phyloP scores from a whole-genome alignment of 2,888 invertebrate genomes.

The Amiota minor region DNA sequence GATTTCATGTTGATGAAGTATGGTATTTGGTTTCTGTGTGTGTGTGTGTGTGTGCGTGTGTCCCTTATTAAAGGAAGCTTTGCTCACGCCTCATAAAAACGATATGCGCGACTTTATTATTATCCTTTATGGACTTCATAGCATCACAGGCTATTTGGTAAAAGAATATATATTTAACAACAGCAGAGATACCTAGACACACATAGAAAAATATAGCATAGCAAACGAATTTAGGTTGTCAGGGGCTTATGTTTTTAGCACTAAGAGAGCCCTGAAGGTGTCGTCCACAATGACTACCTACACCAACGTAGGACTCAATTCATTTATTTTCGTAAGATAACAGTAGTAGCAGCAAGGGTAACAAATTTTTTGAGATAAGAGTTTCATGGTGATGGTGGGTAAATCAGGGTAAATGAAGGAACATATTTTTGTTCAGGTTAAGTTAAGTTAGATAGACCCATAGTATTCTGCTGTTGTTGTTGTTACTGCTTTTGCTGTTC shows the following conservation, averaged over 20 bases:
- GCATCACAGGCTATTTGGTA: neutral
- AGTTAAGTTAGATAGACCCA: neutral
- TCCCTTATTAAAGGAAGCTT: constrained; percentile 11
- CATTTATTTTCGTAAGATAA: neutral
- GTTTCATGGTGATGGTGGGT: no score
- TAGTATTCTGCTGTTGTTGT: constrained; percentile 4
- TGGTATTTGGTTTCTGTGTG: no score
- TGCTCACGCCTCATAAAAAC: constrained; percentile 15
- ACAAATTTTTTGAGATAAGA: no score
- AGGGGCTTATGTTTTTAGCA: neutral
- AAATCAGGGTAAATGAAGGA: neutral
- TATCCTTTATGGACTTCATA: constrained; percentile 5
- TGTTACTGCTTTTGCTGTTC: neutral
- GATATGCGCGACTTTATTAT: constrained; percentile 9
- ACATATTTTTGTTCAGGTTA: neutral
- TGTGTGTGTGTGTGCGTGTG: neutral
- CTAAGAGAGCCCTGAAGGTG: constrained; percentile 9
- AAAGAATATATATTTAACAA: neutral
- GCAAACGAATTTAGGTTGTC: neutral
- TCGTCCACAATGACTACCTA: neutral
- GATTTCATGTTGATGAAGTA: constrained; percentile 8
- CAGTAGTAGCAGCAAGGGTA: neutral
- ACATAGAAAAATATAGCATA: neutral
- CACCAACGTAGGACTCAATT: neutral
- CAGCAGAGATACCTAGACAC: neutral